Evolutionary conservation across 2,113 vertebrate species (phyloP), one percentile per base, ranked within the genome.

Genomic region (Emydura subglobosa): DNA sequence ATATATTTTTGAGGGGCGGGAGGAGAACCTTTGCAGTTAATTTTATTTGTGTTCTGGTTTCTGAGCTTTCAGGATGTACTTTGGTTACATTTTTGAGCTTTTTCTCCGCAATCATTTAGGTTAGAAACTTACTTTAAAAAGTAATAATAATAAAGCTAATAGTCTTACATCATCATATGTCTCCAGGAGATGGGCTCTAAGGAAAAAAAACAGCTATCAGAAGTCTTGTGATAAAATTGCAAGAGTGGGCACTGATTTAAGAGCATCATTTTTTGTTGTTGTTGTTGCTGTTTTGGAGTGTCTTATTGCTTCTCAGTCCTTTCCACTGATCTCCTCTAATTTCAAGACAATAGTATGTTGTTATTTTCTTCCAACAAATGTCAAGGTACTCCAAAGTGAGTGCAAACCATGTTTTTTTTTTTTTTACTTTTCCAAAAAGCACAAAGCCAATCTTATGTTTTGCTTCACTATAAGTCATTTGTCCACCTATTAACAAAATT

Each of bases 11-110:
- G 57, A 2, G 22, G 4, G 19, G 22, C 57, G 55, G 2, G 31
- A 49, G n/a, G 17, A 84, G 13, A 51, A 1, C 10, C 10, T 8
- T 1, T 79, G 0, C 0, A 5, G 34, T 24, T 57, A 5, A 0
- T 82, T 94, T 61, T 50, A 4, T 25, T 92, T 89, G 65, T 42
- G 3, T 85, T 82, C 24, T 68, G 34, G 34, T n/a, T 91, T 79
- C 24, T 4, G 61, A 92, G 84, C 0, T 8, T 47, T 27, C 47
- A 68, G 10, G 2, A 4, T 59, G 79, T 89, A 84, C 29, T 22
- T 0, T 65, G 2, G 2, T 65, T 5, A 61, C 11, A 29, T 7
- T 3, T 1, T 54, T 34, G 31, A 11, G 19, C 12, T 31, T 53
- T 53, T 72, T 80, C n/a, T 57, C 19, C 50, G 10, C 6, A 82